Conservation (phyloP, 2,113 vertebrate genomes). For the Salvelinus sp. region DNA sequence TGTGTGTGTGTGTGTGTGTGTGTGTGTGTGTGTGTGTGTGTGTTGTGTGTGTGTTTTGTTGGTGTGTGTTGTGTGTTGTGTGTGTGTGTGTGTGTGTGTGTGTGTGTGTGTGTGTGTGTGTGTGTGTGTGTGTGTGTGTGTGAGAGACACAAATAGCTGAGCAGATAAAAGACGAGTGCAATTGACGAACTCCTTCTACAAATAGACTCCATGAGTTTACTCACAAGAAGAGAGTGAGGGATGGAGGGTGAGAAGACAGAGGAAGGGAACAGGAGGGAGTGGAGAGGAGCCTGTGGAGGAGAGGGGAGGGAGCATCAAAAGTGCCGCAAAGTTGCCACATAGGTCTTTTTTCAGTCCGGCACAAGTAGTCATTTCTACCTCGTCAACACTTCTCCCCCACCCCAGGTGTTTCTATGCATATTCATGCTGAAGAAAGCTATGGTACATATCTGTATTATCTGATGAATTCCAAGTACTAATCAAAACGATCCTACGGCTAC, state of each 20-base stretch:
- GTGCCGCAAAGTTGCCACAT: constrained; percentile 23
- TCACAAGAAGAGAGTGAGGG: constrained; percentile 7
- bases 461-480: background rate
- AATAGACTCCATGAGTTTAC: constrained; percentile 40
- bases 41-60: too few relatives aligned
- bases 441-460: background rate
- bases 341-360: constrained; percentile 28
- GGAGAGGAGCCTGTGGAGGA: constrained; percentile 16
- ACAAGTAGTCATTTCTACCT: background rate
- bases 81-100: too few relatives aligned
- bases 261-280: background rate
- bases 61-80: too few relatives aligned
- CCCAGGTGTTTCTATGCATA: background rate
- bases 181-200: constrained; percentile 34
- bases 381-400: background rate
- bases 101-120: too few relatives aligned
- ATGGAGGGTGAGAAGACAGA: background rate
- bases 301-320: constrained; percentile 4
- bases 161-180: constrained; percentile 26
- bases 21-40: too few relatives aligned
- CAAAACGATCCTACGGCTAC: background rate
- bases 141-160: constrained; percentile 22
- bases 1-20: too few relatives aligned
- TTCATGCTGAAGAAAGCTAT: background rate
- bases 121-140: background rate